Conservation (phyloP, 2,888 invertebrate genomes). For the Epiblema foenella region DNA sequence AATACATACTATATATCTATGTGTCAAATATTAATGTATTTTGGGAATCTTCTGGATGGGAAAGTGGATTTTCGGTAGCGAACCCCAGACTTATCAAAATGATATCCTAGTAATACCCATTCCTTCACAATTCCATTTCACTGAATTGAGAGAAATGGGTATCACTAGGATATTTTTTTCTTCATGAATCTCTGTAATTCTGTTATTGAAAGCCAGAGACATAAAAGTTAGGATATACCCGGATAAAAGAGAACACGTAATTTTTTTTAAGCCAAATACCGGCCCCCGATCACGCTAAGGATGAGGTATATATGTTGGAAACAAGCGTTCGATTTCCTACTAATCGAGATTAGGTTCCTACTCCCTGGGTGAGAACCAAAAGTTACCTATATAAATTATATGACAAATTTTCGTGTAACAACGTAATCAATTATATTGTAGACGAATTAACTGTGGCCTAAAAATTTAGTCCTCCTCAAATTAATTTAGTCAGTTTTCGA, state of each 20-base stretch:
- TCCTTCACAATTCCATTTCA: too few species aligned
- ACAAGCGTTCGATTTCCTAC: not conserved
- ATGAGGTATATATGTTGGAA: not conserved
- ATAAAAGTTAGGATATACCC: not conserved
- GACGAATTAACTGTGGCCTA: too few species aligned
- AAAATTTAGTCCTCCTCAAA: too few species aligned
- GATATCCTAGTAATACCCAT: too few species aligned
- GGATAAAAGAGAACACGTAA: not conserved
- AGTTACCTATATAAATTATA: too few species aligned
- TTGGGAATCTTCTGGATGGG: not conserved
- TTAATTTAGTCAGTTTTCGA: not conserved
- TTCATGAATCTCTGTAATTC: not conserved
- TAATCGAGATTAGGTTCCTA: not conserved
- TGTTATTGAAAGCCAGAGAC: not conserved
- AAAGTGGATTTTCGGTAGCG: not conserved
- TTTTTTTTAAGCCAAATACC: not conserved
- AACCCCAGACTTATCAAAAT: too few species aligned
- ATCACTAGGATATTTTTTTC: not conserved
- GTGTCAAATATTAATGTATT: not conserved
- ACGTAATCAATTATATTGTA: too few species aligned
- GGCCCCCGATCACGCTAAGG: not conserved
- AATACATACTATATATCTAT: too few species aligned
- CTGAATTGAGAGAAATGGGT: not conserved
- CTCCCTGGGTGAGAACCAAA: too few species aligned
- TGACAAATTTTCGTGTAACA: too few species aligned